phyloP scores from a whole-genome alignment of 1,140 invertebrate species.

The Galleria mellonella region DNA sequence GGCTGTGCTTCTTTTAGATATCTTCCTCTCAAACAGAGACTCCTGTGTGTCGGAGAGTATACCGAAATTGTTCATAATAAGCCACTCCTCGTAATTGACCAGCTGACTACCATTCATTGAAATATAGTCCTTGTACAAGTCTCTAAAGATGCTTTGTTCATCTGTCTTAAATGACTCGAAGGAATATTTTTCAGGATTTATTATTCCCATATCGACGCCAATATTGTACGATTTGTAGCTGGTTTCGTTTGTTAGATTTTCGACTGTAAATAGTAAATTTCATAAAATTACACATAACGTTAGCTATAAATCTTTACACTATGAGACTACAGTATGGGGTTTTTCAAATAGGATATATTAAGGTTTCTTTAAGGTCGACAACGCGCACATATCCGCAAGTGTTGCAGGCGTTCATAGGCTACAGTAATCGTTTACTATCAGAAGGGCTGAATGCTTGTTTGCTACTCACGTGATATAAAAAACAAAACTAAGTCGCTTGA shows the following conservation, averaged over 20 bases:
- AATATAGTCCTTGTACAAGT: slow-evolving; percentile 29
- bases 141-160: slow-evolving; percentile 35
- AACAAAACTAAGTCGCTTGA: too few species aligned
- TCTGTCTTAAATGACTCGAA: slow-evolving; percentile 33
- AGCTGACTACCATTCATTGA: slow-evolving; percentile 27
- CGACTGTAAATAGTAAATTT: too few species aligned
- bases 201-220: slow-evolving; percentile 44
- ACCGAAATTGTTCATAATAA: slow-evolving; percentile 48
- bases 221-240: slow-evolving; percentile 22
- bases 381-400: too few species aligned
- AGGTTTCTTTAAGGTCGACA: too few species aligned
- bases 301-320: too few species aligned
- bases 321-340: too few species aligned
- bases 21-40: slow-evolving; percentile 42
- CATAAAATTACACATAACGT: too few species aligned
- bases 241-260: slow-evolving; percentile 15
- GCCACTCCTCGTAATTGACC: slow-evolving; percentile 45
- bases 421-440: too few species aligned
- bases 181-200: slow-evolving; percentile 47
- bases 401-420: too few species aligned
- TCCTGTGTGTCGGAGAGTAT: slow-evolving; percentile 42
- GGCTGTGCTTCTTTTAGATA: slow-evolving; percentile 38
- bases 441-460: too few species aligned
- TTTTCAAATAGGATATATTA: too few species aligned
- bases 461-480: too few species aligned